Percentiles rank a stretch among this genome's conserved stretches.
phyloP scores from a whole-genome alignment of 2,888 invertebrate species.

The Nesidiocoris tenuis region DNA sequence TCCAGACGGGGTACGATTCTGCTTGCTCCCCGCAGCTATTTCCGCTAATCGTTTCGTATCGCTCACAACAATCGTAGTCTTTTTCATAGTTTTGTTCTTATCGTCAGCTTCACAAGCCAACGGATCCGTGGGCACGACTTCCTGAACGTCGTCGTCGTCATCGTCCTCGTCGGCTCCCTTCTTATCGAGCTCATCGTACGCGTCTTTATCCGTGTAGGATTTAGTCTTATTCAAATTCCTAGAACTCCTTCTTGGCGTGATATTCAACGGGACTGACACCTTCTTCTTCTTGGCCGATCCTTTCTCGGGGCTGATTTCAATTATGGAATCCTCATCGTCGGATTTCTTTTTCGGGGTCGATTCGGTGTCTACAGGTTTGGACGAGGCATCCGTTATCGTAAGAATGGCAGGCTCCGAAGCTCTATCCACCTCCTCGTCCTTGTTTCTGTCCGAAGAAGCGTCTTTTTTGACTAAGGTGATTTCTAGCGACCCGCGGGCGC shows the following conservation, averaged over 20 bases:
- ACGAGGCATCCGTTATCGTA: constrained; percentile 27
- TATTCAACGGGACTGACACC: constrained; percentile 51
- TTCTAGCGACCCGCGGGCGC: constrained; percentile 46
- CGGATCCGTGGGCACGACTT: constrained; percentile 63
- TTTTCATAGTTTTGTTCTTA: constrained; percentile 54
- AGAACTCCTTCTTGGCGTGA: constrained; percentile 60
- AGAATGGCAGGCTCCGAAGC: constrained; percentile 51
- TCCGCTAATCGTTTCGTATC: constrained; percentile 71
- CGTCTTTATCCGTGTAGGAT: constrained; percentile 55
- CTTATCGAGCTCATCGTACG: constrained; percentile 46
- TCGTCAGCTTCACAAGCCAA: constrained; percentile 55
- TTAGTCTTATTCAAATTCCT: constrained; percentile 62
- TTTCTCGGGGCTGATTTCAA: constrained; percentile 46
- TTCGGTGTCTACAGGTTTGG: constrained; percentile 1
- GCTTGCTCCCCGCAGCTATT: constrained; percentile 64
- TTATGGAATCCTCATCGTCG: constrained; percentile 42
- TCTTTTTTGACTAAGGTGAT: constrained; percentile 46
- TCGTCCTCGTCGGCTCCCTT: constrained; percentile 25
- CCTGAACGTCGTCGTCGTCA: constrained; percentile 53
- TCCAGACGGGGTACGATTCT: constrained; percentile 55
- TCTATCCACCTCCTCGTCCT: constrained; percentile 48
- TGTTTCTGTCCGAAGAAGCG: constrained; percentile 29
- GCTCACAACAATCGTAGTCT: constrained; percentile 66
- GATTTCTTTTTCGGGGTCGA: constrained; percentile 19
- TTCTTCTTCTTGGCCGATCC: constrained; percentile 48